Percentiles rank a stretch among this genome's conserved stretches.
phyloP scores from a whole-genome alignment of 2,113 vertebrate genomes.

The Agapornis roseicollis region DNA sequence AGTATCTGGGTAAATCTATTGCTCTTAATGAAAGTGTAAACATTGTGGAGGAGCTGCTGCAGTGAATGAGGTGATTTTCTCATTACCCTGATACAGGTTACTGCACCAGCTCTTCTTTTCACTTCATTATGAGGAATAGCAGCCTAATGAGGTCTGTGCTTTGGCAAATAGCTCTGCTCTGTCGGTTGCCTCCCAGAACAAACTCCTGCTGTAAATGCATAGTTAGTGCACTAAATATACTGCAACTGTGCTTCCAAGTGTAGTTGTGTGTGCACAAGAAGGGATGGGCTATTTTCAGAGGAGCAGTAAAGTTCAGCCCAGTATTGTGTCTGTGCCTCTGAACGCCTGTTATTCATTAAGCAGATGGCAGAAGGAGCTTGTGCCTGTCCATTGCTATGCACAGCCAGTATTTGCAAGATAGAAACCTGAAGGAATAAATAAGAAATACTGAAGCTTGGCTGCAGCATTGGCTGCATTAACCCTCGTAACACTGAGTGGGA shows the following conservation, averaged over 20 bases:
- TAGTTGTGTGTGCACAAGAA: background rate
- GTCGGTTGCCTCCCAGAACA: background rate
- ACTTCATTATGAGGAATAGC: background rate
- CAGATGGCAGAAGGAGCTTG: background rate
- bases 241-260: background rate
- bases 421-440: background rate
- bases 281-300: background rate
- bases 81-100: fast-evolving
- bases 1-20: background rate
- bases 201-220: background rate
- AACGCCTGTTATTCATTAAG: background rate
- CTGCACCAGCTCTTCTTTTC: background rate
- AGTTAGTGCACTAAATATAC: background rate
- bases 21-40: background rate
- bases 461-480: background rate
- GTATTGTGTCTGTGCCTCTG: background rate
- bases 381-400: background rate
- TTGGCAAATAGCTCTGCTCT: background rate
- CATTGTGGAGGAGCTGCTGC: background rate
- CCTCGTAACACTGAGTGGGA: fast-evolving
- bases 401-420: background rate
- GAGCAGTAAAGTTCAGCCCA: background rate
- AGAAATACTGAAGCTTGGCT: background rate
- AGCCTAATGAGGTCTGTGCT: background rate
- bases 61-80: background rate